phyloP scores from a whole-genome alignment of 1,140 invertebrate species.

The Pseudobourletiella spinata region DNA sequence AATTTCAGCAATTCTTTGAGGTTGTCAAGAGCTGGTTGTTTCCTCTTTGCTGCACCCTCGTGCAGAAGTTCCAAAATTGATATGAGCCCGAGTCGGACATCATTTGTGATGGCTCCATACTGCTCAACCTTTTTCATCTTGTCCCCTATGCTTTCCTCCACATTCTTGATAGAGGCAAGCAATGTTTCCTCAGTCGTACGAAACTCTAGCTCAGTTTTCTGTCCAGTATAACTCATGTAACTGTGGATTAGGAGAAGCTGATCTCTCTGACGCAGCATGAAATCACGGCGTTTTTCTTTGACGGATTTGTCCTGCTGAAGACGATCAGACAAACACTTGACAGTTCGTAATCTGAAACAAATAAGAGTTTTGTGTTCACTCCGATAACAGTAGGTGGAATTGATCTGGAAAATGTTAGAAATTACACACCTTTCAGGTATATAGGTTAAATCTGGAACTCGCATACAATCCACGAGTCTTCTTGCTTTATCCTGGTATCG shows the following conservation, averaged over 20 bases:
- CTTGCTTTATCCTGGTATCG: constrained; percentile 15
- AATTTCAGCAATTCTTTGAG: too few species aligned
- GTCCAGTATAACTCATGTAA: constrained; percentile 21
- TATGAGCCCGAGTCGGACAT: constrained; percentile 15
- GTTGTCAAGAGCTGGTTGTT: too few species aligned
- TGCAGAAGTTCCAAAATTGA: constrained; percentile 20
- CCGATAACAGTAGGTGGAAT: not conserved
- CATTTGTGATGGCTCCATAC: constrained; percentile 9
- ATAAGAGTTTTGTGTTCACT: not conserved
- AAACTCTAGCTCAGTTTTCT: constrained; percentile 3
- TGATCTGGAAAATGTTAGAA: not conserved
- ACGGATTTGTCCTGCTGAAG: constrained; percentile 2
- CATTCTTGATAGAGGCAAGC: not conserved
- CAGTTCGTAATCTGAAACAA: constrained; percentile 10
- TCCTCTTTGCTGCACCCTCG: not conserved
- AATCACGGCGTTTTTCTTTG: constrained; percentile 15
- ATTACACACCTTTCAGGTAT: constrained; percentile 9
- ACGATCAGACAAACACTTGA: not conserved
- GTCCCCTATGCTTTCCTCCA: not conserved
- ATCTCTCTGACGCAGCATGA: constrained; percentile 13
- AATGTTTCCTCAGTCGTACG: constrained; percentile 2
- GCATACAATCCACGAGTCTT: constrained; percentile 22
- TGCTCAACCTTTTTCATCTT: constrained; percentile 2
- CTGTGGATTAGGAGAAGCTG: constrained; percentile 16
- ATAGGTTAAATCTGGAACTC: constrained; percentile 17